These are phyloP conservation scores for Varanus salvator DNA, from an alignment of 2,113 vertebrate genomes.

Conservation along the genomic window DNA sequence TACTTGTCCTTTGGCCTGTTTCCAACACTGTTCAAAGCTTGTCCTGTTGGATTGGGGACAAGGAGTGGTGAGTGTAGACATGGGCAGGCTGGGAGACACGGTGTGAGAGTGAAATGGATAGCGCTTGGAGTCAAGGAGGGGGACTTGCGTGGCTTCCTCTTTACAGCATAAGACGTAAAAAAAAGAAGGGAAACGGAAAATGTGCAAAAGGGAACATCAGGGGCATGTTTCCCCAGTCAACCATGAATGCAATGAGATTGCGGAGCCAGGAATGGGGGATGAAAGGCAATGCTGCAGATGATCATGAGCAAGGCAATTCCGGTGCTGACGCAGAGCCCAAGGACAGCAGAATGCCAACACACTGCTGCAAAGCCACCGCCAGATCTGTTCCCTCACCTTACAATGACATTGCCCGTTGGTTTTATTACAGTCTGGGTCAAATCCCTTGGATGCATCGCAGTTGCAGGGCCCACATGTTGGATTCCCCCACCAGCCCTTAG, in stretches of 20 bases:
- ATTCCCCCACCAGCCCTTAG: conserved; percentile 97
- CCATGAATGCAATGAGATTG: background rate
- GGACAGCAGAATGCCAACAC: background rate
- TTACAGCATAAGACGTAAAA: too few relatives aligned
- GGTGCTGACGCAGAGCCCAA: fast-evolving
- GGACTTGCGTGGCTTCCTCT: background rate
- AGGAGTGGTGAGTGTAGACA: background rate
- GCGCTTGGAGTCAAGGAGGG: background rate
- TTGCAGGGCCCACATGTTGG: conserved; percentile 94
- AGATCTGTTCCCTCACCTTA: conserved; percentile 83
- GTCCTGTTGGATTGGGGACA: background rate
- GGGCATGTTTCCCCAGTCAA: conserved; percentile 9
- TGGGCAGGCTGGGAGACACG: background rate
- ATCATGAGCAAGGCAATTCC: background rate
- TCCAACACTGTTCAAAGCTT: background rate
- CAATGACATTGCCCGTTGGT: conserved; percentile 94
- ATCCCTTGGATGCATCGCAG: conserved; percentile 92
- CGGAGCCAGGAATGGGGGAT: background rate
- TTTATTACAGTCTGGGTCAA: conserved; percentile 94
- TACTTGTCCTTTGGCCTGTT: background rate
- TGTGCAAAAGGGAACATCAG: background rate
- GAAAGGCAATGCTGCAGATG: conserved; percentile 8
- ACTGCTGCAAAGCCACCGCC: background rate
- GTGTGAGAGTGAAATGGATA: background rate
- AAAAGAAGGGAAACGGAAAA: background rate